Evolutionary conservation across 1,140 invertebrate genomes (phyloP).

Genomic region (Leucophenga varia): DNA sequence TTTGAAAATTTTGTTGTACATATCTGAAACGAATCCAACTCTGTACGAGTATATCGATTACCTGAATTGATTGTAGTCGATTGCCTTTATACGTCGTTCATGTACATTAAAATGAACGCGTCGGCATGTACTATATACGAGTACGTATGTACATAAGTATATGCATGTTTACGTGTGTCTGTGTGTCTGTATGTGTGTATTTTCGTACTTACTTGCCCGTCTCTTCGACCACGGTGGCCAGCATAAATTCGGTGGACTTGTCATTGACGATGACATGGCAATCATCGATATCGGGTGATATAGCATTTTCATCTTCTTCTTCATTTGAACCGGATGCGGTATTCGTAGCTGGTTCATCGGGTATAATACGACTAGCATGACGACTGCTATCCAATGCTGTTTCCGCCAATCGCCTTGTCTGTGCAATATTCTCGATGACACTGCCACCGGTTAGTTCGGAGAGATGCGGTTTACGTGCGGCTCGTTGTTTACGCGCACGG

Average conservation of each 20-base stretch:
- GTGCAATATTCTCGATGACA: slow-evolving; percentile 86
- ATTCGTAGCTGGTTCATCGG: slow-evolving; percentile 77
- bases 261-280: slow-evolving; percentile 86
- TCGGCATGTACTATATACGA: too few relatives aligned
- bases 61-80: too few relatives aligned
- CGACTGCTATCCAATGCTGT: slow-evolving; percentile 70
- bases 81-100: too few relatives aligned
- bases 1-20: too few relatives aligned
- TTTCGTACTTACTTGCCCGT: slow-evolving; percentile 68
- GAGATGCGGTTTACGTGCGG: slow-evolving; percentile 72
- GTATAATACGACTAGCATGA: slow-evolving; percentile 62
- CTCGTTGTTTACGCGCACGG: slow-evolving; percentile 77
- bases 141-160: too few relatives aligned
- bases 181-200: background rate
- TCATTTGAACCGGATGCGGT: slow-evolving; percentile 88
- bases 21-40: too few relatives aligned
- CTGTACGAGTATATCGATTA: too few relatives aligned
- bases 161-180: too few relatives aligned
- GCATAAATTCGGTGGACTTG: slow-evolving; percentile 85
- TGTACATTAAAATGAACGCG: too few relatives aligned
- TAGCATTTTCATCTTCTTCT: slow-evolving; percentile 74
- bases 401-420: slow-evolving; percentile 77
- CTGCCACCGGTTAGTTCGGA: slow-evolving; percentile 73
- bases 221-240: slow-evolving; percentile 81
- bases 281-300: slow-evolving; percentile 64